Conservation (phyloP, 2,797 vertebrate genomes). For the Myotis myotis region DNA sequence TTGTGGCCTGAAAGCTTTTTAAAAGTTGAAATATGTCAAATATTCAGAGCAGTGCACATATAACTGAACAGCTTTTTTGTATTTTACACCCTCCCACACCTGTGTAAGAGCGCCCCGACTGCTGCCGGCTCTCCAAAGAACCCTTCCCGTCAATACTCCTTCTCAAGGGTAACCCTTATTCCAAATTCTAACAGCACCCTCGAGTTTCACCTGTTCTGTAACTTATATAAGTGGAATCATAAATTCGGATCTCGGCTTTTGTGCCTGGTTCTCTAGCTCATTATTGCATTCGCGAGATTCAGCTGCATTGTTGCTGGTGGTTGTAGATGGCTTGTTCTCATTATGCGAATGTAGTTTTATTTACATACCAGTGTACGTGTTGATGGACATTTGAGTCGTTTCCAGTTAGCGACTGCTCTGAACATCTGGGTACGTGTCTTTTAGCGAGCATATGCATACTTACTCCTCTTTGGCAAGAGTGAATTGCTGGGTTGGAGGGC, state of each 20-base stretch:
- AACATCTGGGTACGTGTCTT: not conserved
- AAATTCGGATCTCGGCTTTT: not conserved
- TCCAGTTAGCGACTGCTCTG: not conserved
- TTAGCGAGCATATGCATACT: not conserved
- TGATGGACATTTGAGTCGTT: not conserved
- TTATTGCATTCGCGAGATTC: not conserved
- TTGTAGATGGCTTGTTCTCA: not conserved
- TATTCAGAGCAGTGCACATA: not conserved
- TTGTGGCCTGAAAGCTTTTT: not conserved
- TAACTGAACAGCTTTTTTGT: not conserved
- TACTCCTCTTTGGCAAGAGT: not conserved
- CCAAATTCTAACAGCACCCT: not conserved
- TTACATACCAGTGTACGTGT: not conserved
- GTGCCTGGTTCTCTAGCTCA: not conserved
- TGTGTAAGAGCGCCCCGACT: fast-evolving
- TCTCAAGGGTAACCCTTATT: not conserved
- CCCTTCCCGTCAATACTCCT: not conserved
- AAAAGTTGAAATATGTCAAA: not conserved
- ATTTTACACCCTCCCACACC: not conserved
- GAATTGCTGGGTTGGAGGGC: not conserved
- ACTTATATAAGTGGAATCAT: not conserved
- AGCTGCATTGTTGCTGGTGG: not conserved
- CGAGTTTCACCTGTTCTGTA: not conserved
- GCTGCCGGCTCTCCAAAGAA: not conserved
- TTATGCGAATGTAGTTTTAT: not conserved